Evolutionary conservation across 2,113 vertebrate genomes (phyloP), one percentile per base, ranked within the genome.

Genomic region (Psilopsiagon aymara): DNA sequence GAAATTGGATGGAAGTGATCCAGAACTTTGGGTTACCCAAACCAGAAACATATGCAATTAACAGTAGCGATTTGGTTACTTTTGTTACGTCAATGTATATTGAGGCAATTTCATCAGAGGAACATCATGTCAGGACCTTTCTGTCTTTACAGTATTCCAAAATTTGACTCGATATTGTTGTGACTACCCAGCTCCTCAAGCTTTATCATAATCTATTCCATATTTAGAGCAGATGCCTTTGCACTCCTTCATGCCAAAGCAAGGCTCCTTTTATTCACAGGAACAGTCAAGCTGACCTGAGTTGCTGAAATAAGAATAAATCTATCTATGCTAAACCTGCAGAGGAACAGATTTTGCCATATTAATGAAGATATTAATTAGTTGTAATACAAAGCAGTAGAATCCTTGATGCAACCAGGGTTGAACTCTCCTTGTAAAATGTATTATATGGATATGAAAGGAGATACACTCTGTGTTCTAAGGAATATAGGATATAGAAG

Each of bases 1-100:
- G 57, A 91, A 95, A 95, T 91, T 82, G 84, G 57, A 73, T 92
- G 92, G 95, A 94, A 81, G 44, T 78, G 88, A 93, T 90, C 82
- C 94, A 94, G 85, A 88, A 57, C 75, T 68, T 47, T 23, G 60
- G 85, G 82, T 83, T 81, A 71, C 86, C 69, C 82, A 83, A n/a
- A 76, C 13, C 44, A 71, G 82, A 75, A 39, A 10, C 1, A 13
- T 0, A 43, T 57, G 33, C 37, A 80, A 78, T 78, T 16, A 78
- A 3, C 11, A n/a, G 20, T 2, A 67, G 31, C 0, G 0, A 60
- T 81, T 55, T 2, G 1, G 39, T 7, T 51, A 19, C 76, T 90
- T 74, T 10, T 51, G 20, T 49, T 86, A 20, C 0, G 0, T 46
- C 80, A 66, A 0, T 3, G 35, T 25, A 27, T 55, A 23, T 7